A percentile compares a stretch with the other conserved stretches of the same genome.
Conservation (phyloP, 2,888 invertebrate species). For the Gortyna flavago region DNA sequence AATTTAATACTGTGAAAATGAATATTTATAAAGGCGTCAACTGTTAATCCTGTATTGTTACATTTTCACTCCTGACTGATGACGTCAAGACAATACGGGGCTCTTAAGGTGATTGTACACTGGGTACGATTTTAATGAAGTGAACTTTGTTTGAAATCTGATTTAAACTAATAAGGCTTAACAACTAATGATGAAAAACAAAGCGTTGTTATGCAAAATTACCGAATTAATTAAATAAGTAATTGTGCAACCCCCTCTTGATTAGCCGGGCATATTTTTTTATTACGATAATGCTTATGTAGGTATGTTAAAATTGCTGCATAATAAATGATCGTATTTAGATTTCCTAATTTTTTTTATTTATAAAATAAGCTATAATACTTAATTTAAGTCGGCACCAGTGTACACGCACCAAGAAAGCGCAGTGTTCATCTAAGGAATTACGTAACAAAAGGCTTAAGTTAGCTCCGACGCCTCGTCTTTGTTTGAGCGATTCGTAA, state of each 20-base stretch:
- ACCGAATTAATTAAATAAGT: too few species aligned
- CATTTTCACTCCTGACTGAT: constrained; percentile 87
- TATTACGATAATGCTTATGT: too few species aligned
- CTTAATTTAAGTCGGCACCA: constrained; percentile 44
- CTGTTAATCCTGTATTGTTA: constrained; percentile 88
- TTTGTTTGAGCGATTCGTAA: constrained; percentile 79
- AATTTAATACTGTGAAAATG: constrained; percentile 84
- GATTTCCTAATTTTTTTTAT: too few species aligned
- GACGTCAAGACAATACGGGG: constrained; percentile 86
- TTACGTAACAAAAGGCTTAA: constrained; percentile 88
- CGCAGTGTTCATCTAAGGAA: constrained; percentile 81
- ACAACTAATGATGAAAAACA: too few species aligned
- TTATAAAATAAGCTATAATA: not conserved
- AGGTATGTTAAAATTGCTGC: too few species aligned
- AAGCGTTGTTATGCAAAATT: too few species aligned
- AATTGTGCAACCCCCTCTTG: too few species aligned
- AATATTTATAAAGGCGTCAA: constrained; percentile 90
- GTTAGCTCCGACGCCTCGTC: constrained; percentile 80
- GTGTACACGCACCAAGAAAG: constrained; percentile 73
- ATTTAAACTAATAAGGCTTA: too few species aligned
- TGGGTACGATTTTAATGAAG: constrained; percentile 49
- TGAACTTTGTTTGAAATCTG: not conserved
- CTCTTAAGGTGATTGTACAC: constrained; percentile 79
- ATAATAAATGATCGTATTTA: too few species aligned
- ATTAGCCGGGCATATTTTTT: too few species aligned